These are phyloP conservation scores for Mesocentrotus franciscanus DNA, from an alignment of 53 echinoderm and acorn worm species.

Conservation along the genomic window DNA sequence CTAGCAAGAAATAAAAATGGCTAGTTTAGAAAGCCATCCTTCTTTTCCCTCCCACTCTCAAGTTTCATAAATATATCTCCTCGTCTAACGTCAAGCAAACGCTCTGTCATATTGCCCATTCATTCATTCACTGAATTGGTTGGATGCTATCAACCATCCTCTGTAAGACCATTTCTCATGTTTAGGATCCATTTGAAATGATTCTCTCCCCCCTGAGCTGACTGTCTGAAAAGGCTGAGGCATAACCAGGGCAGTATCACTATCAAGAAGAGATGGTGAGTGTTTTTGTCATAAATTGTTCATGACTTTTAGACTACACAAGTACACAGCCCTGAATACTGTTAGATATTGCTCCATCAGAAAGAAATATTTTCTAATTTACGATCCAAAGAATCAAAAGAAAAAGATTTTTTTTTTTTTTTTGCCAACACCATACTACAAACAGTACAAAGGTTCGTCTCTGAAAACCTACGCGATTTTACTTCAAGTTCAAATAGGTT, in stretches of 20 bases:
- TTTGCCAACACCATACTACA: too few relatives aligned
- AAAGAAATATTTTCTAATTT: too few relatives aligned
- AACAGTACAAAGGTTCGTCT: too few relatives aligned
- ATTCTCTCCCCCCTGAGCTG: neutral
- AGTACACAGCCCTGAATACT: too few relatives aligned
- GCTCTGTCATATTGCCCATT: neutral
- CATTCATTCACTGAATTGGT: slow-evolving; percentile 12
- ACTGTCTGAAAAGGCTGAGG: neutral
- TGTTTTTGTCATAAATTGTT: too few relatives aligned
- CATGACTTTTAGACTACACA: too few relatives aligned
- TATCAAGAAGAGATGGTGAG: too few relatives aligned
- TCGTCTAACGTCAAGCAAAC: neutral
- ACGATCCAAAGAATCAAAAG: too few relatives aligned
- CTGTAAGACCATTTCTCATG: neutral
- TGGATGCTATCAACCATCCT: neutral
- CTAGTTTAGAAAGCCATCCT: neutral
- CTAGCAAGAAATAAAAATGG: neutral
- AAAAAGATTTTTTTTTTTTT: too few relatives aligned
- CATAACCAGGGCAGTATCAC: neutral
- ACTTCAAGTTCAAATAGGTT: too few relatives aligned
- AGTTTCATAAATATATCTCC: neutral
- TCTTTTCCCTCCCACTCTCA: neutral
- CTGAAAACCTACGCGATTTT: too few relatives aligned
- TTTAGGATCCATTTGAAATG: neutral
- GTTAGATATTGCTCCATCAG: too few relatives aligned